A percentile compares a stretch with the other conserved stretches of the same genome.
Evolutionary conservation across 2,797 vertebrate genomes (phyloP).

Genomic region (Muraenolepis orangiensis): DNA sequence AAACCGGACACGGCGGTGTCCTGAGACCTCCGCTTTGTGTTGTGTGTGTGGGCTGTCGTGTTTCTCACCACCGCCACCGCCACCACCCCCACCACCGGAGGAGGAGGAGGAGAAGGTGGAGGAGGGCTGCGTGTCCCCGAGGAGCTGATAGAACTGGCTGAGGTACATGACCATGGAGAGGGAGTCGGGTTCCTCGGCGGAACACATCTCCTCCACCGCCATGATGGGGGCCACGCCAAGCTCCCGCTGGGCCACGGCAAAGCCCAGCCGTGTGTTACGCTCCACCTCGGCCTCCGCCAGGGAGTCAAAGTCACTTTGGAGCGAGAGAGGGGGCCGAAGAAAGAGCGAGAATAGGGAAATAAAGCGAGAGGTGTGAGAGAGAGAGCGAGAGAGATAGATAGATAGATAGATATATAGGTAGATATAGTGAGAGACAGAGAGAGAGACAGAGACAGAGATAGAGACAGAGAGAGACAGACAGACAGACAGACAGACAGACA

Average conservation of each 20-base stretch:
- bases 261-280: constrained; percentile 81
- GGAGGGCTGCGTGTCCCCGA: constrained; percentile 79
- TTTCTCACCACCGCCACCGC: constrained; percentile 75
- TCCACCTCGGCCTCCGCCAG: constrained; percentile 79
- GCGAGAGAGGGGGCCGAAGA: not conserved
- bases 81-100: no score
- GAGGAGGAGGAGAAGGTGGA: no score
- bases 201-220: constrained; percentile 91
- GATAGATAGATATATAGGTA: no score
- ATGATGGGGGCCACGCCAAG: constrained; percentile 91
- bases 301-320: constrained; percentile 81
- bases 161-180: constrained; percentile 97
- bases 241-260: constrained; percentile 84
- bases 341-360: not conserved
- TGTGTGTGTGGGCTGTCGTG: no score
- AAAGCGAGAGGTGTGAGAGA: not conserved
- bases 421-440: no score
- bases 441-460: no score
- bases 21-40: no score
- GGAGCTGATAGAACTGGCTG: constrained; percentile 93
- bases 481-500: no score
- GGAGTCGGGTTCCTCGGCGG: constrained; percentile 83
- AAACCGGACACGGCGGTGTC: no score
- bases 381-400: no score
- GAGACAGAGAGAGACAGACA: no score